Base-by-base conservation (phyloP, 1,140 invertebrate species). In the Leptopilina clavipes region DNA sequence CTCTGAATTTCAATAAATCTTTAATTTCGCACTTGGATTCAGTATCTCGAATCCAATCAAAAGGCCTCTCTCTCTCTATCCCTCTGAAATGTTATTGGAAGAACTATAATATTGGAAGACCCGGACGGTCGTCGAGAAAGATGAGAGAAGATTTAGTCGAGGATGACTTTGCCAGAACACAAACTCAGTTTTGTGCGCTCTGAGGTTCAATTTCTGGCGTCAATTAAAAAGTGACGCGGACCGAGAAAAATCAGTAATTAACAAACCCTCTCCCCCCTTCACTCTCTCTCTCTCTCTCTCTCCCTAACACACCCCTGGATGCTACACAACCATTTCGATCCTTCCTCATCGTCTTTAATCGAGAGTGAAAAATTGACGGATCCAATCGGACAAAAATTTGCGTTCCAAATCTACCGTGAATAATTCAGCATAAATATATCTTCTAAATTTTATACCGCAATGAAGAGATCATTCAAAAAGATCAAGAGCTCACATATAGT, bases 221-320 rank as follows among this genome's bases (percentile, higher is more conserved):
- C 88, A 90, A 90, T 90, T 89, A 90, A 90, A 90, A 90, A 90
- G 87, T 89, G 89, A 89, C 87, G 85, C 85, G 87, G 85, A 90
- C 87, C 89, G 87, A 90, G 88, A 85, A 88, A 89, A 89, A 90
- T 90, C 88, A 86, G 87, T 89, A 89, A 89, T 90, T 88, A 90
- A 89, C 86, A 86, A 87, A 85, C 82, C 25, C 84, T 80, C 76
- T 72, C 59, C 73, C 52, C 45, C 75, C 40, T 48, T 70, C 37
- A 3, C 37, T 40, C 37, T 40, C 7, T 40, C 9, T 9, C 9
- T 40, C 37, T 9, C 6, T 40, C 9, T 1, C 37, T 7, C 9
- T 6, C 37, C 7, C 37, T 40, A n/a, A n/a, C n/a, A n/a, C n/a
- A n/a, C 9, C 8, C 37, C 9, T n/a, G n/a, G 8, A 40, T 40